Evolutionary conservation across 2,113 vertebrate genomes (phyloP).

Genomic region (Corydoras maculifer): DNA sequence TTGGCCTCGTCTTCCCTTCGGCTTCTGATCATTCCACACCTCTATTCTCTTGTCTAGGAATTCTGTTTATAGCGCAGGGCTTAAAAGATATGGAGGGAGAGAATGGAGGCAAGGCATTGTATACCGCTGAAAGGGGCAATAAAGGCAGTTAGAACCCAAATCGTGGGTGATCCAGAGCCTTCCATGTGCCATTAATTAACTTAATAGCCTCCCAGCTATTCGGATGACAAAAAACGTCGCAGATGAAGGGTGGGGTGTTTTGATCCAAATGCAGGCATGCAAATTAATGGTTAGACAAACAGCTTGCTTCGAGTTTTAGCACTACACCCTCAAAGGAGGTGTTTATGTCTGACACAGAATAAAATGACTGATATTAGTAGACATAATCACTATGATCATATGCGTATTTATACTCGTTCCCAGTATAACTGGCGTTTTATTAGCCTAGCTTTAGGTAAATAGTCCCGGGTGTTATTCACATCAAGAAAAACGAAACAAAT

Average conservation of each 20-base stretch:
- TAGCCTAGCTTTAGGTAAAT: conserved; percentile 33
- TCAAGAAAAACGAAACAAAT: too few species aligned
- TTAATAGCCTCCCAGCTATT: conserved; percentile 54
- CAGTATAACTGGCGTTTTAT: background rate
- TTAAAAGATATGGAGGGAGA: background rate
- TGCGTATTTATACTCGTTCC: too few species aligned
- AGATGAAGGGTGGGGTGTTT: conserved; percentile 47
- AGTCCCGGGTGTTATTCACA: conserved; percentile 11
- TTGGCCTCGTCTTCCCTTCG: too few species aligned
- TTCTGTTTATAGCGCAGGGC: background rate
- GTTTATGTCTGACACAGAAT: conserved; percentile 35
- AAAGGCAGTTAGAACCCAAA: conserved; percentile 48
- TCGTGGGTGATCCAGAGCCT: conserved; percentile 54
- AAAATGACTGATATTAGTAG: conserved; percentile 35
- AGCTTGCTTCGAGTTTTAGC: conserved; percentile 48
- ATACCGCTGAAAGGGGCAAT: conserved; percentile 50
- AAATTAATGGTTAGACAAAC: conserved; percentile 53
- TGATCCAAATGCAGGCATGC: conserved; percentile 50
- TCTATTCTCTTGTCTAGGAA: too few species aligned
- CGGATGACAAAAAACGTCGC: conserved; percentile 60
- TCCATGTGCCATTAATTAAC: conserved; percentile 65
- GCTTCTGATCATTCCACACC: too few species aligned
- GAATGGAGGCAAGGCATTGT: conserved; percentile 31
- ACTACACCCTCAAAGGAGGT: conserved; percentile 36
- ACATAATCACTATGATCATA: conserved; percentile 36